phyloP scores from a whole-genome alignment of 2,113 vertebrate species.

The Pipra filicauda region DNA sequence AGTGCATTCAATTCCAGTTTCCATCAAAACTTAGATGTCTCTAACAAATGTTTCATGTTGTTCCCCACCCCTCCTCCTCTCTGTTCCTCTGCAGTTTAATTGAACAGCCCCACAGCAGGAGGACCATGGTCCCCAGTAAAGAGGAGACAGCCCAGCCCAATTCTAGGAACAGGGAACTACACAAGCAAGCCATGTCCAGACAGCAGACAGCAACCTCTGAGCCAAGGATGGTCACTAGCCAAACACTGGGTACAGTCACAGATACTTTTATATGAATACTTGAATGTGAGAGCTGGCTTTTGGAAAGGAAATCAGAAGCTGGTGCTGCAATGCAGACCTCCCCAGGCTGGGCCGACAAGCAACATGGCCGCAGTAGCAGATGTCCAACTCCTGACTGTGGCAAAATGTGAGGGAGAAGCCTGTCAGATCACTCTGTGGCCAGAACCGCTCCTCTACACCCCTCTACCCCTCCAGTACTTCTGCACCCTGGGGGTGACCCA shows the following conservation, averaged over 20 bases:
- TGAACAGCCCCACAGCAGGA: background rate
- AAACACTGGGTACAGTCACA: fast-evolving
- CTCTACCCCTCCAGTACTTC: fast-evolving
- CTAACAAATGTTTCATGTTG: background rate
- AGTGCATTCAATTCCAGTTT: background rate
- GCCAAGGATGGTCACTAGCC: background rate
- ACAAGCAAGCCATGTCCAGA: background rate
- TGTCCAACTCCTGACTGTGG: background rate
- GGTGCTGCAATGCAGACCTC: fast-evolving
- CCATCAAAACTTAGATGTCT: background rate
- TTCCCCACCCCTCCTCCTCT: background rate
- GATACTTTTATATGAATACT: fast-evolving
- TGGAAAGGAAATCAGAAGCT: background rate
- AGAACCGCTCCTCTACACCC: background rate
- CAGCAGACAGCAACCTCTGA: background rate
- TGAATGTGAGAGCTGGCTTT: background rate
- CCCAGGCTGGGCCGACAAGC: background rate
- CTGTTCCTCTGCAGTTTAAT: background rate
- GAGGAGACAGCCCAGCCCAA: background rate
- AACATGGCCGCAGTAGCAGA: background rate
- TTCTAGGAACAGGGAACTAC: fast-evolving
- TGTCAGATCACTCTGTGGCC: background rate
- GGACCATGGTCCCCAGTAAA: fast-evolving
- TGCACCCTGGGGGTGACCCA: background rate
- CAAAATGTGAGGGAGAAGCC: background rate